Conservation (phyloP, 2,888 invertebrate species). For the Lypha dubia region DNA sequence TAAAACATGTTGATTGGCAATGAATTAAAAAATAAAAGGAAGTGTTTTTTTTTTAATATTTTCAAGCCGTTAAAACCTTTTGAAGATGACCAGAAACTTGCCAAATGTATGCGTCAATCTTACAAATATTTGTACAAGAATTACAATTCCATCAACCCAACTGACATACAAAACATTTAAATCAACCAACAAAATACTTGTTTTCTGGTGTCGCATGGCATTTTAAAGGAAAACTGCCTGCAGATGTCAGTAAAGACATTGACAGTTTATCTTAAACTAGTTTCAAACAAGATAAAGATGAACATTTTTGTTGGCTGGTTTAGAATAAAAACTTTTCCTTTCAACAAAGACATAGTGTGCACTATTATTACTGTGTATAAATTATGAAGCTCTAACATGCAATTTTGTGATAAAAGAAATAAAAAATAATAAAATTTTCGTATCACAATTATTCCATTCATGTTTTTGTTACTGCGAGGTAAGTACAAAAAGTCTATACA, state of each 20-base stretch:
- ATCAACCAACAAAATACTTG: neutral
- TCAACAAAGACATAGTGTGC: slow-evolving; percentile 18
- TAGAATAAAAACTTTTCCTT: slow-evolving; percentile 48
- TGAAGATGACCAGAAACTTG: too few relatives aligned
- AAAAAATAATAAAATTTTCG: neutral
- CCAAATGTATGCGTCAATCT: neutral
- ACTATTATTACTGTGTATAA: neutral
- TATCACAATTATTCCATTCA: too few relatives aligned
- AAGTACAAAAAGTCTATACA: too few relatives aligned
- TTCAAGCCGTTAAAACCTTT: too few relatives aligned
- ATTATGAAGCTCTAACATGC: slow-evolving; percentile 43
- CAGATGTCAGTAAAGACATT: slow-evolving; percentile 1
- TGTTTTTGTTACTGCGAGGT: neutral
- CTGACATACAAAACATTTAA: slow-evolving; percentile 46
- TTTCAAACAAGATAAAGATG: slow-evolving; percentile 45
- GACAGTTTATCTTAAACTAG: slow-evolving; percentile 38
- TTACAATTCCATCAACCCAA: neutral
- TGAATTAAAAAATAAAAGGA: too few relatives aligned
- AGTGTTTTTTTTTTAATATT: too few relatives aligned
- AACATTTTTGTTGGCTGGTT: too few relatives aligned
- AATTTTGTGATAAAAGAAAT: slow-evolving; percentile 31
- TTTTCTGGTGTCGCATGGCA: neutral
- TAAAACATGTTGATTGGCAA: too few relatives aligned
- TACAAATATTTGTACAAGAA: neutral
- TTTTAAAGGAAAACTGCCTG: neutral